A percentile compares a stretch with the other conserved stretches of the same genome.
Evolutionary conservation across 37 sponge, comb jelly and placozoan species (phyloP).

Genomic region (Cliona cf. orientalis): DNA sequence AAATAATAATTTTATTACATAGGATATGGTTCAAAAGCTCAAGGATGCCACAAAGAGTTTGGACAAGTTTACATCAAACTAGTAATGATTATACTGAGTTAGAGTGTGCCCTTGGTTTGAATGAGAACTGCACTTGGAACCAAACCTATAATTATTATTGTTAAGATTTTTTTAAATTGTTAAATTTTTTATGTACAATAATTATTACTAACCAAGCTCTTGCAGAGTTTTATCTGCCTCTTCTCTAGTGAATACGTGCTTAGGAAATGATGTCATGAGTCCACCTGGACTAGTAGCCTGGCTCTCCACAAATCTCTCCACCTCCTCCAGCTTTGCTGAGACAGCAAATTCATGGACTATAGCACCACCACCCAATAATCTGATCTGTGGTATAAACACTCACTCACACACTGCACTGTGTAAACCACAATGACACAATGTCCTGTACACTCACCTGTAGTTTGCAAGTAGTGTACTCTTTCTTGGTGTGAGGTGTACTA

Average conservation of each 20-base stretch:
- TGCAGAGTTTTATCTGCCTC: slow-evolving; percentile 64
- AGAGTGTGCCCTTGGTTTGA: slow-evolving; percentile 8
- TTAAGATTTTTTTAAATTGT: neutral
- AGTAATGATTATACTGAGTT: too few relatives aligned
- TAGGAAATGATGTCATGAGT: slow-evolving; percentile 84
- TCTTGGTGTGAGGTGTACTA: slow-evolving; percentile 29
- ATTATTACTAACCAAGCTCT: slow-evolving; percentile 53
- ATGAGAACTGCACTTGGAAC: slow-evolving; percentile 80
- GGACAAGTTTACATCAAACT: too few relatives aligned
- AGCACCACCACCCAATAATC: slow-evolving; percentile 54
- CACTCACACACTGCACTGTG: neutral
- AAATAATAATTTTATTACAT: too few relatives aligned
- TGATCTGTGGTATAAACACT: slow-evolving; percentile 40
- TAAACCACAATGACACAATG: neutral
- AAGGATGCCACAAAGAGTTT: too few relatives aligned
- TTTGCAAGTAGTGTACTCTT: slow-evolving; percentile 71
- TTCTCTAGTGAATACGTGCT: slow-evolving; percentile 48
- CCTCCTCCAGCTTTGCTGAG: slow-evolving; percentile 65
- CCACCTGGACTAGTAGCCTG: slow-evolving; percentile 20
- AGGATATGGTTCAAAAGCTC: too few relatives aligned
- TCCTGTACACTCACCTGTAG: slow-evolving; percentile 60
- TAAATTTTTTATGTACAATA: neutral
- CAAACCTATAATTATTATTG: slow-evolving; percentile 34
- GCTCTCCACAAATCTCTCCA: slow-evolving; percentile 34
- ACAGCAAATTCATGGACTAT: slow-evolving; percentile 62